phyloP scores from a whole-genome alignment of 2,113 vertebrate species.

The Crotalus helleri region DNA sequence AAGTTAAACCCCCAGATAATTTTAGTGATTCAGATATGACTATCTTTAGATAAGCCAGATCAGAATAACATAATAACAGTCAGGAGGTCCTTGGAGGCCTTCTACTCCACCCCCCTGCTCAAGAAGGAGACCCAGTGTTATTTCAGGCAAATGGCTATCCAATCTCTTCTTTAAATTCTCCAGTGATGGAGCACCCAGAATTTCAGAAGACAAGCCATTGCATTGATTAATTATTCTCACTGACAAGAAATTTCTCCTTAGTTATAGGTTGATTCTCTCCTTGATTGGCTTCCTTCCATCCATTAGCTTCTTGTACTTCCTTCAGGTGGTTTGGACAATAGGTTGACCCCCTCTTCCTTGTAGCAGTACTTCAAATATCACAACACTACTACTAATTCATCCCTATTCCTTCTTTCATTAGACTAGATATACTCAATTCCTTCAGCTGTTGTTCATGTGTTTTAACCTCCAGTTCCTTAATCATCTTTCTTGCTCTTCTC shows the following conservation, averaged over 20 bases:
- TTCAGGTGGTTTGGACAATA: neutral
- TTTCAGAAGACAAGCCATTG: no score
- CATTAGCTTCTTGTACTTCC: neutral
- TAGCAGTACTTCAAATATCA: neutral
- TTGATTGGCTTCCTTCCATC: neutral
- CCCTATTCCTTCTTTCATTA: neutral
- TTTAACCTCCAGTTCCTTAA: neutral
- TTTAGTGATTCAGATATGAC: no score
- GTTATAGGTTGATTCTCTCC: neutral
- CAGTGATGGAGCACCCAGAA: no score
- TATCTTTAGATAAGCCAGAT: no score
- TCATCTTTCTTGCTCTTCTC: neutral
- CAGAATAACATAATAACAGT: no score
- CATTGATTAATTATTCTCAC: neutral
- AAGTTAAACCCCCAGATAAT: no score
- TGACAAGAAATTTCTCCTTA: neutral
- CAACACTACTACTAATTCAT: neutral
- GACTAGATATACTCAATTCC: neutral
- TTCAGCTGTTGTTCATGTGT: neutral
- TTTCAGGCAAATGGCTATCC: no score
- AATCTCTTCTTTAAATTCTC: no score
- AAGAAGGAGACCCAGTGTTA: no score
- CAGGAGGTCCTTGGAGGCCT: no score
- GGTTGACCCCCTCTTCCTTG: neutral
- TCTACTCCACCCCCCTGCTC: no score